Base-by-base conservation (phyloP, 2,888 invertebrate genomes). In the Idaea biselata region DNA sequence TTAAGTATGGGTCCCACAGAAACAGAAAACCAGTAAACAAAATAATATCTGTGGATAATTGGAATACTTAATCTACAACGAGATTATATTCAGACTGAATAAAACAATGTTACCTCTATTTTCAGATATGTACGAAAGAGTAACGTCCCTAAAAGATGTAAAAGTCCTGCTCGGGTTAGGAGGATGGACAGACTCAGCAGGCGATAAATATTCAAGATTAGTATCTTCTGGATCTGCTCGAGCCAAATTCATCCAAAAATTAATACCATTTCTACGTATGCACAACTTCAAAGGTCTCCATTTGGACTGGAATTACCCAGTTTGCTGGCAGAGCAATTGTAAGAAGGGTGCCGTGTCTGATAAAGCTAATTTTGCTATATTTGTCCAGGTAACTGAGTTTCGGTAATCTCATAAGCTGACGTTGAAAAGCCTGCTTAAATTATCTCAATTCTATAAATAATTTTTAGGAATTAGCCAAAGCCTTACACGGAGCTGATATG, bases 111-210 rank as follows among this genome's bases (percentile, higher is more conserved):
- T 25, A 25, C 25, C 58, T 55, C 63, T 31, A 56, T 73, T 77
- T 77, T n/a, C 84, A 96, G 97, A 96, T 83, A 93, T 97, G 60
- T 98, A 97, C 80, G 94, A 95, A 73, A 93, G 98, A 68, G 94
- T 96, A 1, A 95, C 96, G 0, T 94, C 95, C 0, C 87, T 97
- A 16, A 93, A 93, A 63, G 95, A 94, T 58, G 90, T 94, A 0
- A 93, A 94, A 70, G 95, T 97, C 0, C 83, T 97, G 6, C 87
- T 99, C 33, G 97, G 97, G 0, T 84, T 99, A 61, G 99, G 99
- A n/a, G 99, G 99, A 0, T 99, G 98, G 98, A 97, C 97, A 0
- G 98, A 98, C 84, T 98, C 97, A 0, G 94, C 96, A 0, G 97
- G 97, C 0, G 96, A 97, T 78, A 97, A 97, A 81, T 97, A 97